Percentiles rank a stretch among this genome's conserved stretches.
Conservation (phyloP, 2,888 invertebrate species). For the Anagyrus pseudococci region DNA sequence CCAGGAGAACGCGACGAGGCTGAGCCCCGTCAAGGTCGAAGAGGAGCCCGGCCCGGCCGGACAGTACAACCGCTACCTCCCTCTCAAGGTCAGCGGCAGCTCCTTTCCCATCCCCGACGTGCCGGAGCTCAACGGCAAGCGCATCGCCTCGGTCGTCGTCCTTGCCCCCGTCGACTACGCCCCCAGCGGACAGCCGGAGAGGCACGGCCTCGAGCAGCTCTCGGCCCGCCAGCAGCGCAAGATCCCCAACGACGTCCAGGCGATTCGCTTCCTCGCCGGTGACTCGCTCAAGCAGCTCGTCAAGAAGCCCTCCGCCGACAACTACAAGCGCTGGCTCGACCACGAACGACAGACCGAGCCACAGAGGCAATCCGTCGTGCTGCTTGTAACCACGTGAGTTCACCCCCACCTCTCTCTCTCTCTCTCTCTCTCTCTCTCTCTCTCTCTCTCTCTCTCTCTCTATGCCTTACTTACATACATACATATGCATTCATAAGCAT, state of each 20-base stretch:
- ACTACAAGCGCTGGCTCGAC: constrained; percentile 81
- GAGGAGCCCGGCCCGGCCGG: constrained; percentile 61
- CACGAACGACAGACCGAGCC: constrained; percentile 77
- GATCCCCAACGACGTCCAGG: constrained; percentile 67
- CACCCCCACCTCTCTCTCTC: too few species aligned
- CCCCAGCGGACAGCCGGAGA: constrained; percentile 53
- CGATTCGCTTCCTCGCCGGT: constrained; percentile 77
- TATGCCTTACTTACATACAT: too few species aligned
- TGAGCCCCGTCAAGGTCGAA: constrained; percentile 77
- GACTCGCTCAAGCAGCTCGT: constrained; percentile 78
- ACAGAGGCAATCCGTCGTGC: constrained; percentile 80
- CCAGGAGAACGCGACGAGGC: constrained; percentile 73
- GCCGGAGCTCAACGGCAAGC: constrained; percentile 75
- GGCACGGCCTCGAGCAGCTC: not conserved
- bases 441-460: too few species aligned
- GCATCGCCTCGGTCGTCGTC: constrained; percentile 85
- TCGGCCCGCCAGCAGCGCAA: constrained; percentile 49
- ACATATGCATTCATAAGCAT: too few species aligned
- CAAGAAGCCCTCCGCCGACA: constrained; percentile 77
- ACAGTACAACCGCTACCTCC: constrained; percentile 83
- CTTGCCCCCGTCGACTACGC: constrained; percentile 82
- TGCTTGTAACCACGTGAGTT: constrained; percentile 83
- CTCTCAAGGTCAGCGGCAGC: constrained; percentile 83
- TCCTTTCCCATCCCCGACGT: constrained; percentile 85
- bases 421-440: not conserved